Base-by-base conservation (phyloP, 53 echinoderm and acorn worm genomes). In the Actinopyga echinites region DNA sequence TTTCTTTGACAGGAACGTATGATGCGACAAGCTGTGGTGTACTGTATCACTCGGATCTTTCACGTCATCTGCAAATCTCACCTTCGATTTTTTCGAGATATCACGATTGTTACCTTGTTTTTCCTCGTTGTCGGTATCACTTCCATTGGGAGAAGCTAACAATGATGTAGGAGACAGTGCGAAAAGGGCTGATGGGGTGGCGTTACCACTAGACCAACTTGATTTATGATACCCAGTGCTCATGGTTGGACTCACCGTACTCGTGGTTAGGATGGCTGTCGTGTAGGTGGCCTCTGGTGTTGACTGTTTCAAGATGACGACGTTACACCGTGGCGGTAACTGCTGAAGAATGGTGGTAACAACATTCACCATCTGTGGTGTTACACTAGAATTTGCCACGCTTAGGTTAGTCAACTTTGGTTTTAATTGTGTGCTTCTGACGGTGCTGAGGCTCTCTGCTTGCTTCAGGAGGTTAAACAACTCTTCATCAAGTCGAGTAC, bases 191-290 rank as follows among this genome's bases (percentile, higher is more conserved):
- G 81, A 62, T 5, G 36, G 42, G 1, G 22, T 31, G 31, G 77
- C 1, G 21, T 30, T 55, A 55, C 77, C 30, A 45, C 77, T 56
- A 17, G 57, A 56, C 77, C 17, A 54, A 40, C 26, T 61, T 22
- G 62, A 42, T 37, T 80, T 59, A n/a, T 61, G 8, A 40, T 40
- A 80, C 7, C 81, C 81, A 36, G 81, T 61, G 30, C 81, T 80
- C 81, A 80, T 80, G 5, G 61, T 80, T 11, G 81, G 63, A 25
- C 24, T 80, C 6, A 42, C 63, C 36, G 21, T 59, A 40, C 61
- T 61, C 60, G 81, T 80, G 8, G 81, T 25, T 57, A 80, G 44
- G 35, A 61, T 38, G 19, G 81, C 63, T n/a, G 81, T 80, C n/a
- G 81, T 80, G 25, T 62, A 62, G 5, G 60, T 80, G 17, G 37